Evolutionary conservation across 2,888 invertebrate species (phyloP), one percentile per base, ranked within the genome.

Genomic region (Drosophila flavopinicola): DNA sequence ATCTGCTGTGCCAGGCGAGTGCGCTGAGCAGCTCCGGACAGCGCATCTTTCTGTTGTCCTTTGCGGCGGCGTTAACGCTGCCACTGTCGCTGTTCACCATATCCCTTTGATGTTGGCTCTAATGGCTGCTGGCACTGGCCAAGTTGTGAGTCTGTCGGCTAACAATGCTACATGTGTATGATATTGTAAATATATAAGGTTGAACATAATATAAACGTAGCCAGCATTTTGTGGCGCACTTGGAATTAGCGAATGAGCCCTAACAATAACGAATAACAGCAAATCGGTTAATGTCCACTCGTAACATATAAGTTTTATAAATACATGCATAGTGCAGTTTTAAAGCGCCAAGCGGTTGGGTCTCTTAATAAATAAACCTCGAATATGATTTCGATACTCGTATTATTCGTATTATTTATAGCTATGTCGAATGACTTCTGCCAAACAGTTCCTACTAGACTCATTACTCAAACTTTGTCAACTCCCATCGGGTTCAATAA

Each of bases 1-100:
- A 95, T 87, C 93, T 96, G 76, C 94, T 95, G 71, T 97, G 96
- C 90, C 96, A 96, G 91, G 96, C 97, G 48, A 96, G 96, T 87
- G 96, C 96, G 0, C 93, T 97, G 58, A 96, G 96, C 82, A 93
- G 94, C 76, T 93, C 93, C n/a, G 89, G 90, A 73, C 93, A 89
- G 45, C 89, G 89, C 11, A 68, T 90, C 27, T 90, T 90, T 60
- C 78, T 90, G 27, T 66, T 90, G 20, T 90, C 90, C 20, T 90
- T 90, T 60, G 85, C 82, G 54, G 85, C 85, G 56, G 88, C 90
- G 65, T 58, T 90, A 23, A 70, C 90, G 74, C 74, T 90, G 49
- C 71, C 90, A 0, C 79, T 89, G 11, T 88, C 90, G 0, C 79
- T 89, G 11, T 88, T 87, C 52, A 77, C 78, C 45, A 88, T 78